A percentile compares a stretch with the other conserved stretches of the same genome.
These are phyloP conservation scores for Copidosoma floridanum DNA, from an alignment of 1,140 invertebrate species.

Conservation along the genomic window DNA sequence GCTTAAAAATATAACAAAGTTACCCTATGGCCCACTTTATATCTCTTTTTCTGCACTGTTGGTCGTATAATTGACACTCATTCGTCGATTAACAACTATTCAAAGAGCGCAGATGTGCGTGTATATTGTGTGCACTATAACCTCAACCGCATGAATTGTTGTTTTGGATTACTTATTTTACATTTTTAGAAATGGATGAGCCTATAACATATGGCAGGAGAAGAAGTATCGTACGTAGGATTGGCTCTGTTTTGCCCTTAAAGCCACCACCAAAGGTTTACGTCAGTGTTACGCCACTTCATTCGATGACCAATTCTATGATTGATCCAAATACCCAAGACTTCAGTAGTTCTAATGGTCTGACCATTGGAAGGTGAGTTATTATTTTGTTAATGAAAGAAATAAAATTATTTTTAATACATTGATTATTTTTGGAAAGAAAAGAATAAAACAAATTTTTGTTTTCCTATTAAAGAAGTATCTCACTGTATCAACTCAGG, in stretches of 20 bases:
- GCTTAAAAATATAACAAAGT: too few relatives aligned
- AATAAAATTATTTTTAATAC: conserved; percentile 1
- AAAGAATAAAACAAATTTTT: too few relatives aligned
- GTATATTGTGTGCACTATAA: too few relatives aligned
- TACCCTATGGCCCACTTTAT: too few relatives aligned
- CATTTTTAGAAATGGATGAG: conserved; percentile 40
- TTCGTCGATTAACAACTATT: too few relatives aligned
- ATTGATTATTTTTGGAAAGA: too few relatives aligned
- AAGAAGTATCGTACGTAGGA: conserved; percentile 51
- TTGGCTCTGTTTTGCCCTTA: conserved; percentile 52
- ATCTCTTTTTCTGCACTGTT: too few relatives aligned
- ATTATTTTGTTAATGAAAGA: conserved; percentile 7
- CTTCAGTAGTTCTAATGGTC: conserved; percentile 38
- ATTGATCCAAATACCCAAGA: conserved; percentile 48
- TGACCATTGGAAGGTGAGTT: conserved; percentile 39
- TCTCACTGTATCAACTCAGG: not conserved
- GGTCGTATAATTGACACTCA: too few relatives aligned
- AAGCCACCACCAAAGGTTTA: conserved; percentile 55
- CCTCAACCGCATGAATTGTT: too few relatives aligned
- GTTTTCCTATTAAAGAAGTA: conserved; percentile 1
- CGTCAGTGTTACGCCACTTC: conserved; percentile 53
- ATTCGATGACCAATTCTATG: conserved; percentile 57
- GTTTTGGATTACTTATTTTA: not conserved
- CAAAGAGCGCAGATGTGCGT: too few relatives aligned
- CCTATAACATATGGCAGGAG: conserved; percentile 48